Evolutionary conservation across 2,113 vertebrate species (phyloP).

Genomic region (Melanocharis versteri): DNA sequence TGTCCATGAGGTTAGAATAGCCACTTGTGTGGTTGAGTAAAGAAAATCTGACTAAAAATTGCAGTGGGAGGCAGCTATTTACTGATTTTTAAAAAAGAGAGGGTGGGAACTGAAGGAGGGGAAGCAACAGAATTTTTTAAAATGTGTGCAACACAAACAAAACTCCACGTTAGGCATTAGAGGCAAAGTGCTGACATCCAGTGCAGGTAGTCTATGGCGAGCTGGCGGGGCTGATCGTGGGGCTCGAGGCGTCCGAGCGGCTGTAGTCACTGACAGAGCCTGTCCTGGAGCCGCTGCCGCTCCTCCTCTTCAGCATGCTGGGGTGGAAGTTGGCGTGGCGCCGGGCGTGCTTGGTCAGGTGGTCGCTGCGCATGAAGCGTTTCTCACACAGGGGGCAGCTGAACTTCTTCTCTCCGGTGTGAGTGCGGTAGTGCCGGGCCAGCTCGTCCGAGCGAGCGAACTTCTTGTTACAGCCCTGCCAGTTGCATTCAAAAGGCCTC

Average conservation of each 20-base stretch:
- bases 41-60: conserved; percentile 11
- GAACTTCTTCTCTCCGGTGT: conserved; percentile 97
- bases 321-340: conserved; percentile 94
- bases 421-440: conserved; percentile 96
- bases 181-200: conserved; percentile 76
- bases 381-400: conserved; percentile 94
- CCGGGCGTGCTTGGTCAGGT: conserved; percentile 94
- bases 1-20: conserved; percentile 36
- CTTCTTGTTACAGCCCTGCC: conserved; percentile 96
- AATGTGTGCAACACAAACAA: conserved; percentile 10
- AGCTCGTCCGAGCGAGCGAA: conserved; percentile 96
- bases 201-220: conserved; percentile 84
- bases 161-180: not conserved
- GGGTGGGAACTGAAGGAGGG: not conserved
- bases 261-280: conserved; percentile 96
- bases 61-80: conserved; percentile 14
- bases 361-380: conserved; percentile 98
- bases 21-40: not conserved
- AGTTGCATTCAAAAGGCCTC: conserved; percentile 92
- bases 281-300: conserved; percentile 75
- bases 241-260: conserved; percentile 94
- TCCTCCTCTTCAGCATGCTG: conserved; percentile 88
- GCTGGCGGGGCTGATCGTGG: conserved; percentile 89
- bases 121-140: not conserved
- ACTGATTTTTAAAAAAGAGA: not conserved